Conservation (phyloP, 2,797 vertebrate genomes). For the Leucoraja ocellata region DNA sequence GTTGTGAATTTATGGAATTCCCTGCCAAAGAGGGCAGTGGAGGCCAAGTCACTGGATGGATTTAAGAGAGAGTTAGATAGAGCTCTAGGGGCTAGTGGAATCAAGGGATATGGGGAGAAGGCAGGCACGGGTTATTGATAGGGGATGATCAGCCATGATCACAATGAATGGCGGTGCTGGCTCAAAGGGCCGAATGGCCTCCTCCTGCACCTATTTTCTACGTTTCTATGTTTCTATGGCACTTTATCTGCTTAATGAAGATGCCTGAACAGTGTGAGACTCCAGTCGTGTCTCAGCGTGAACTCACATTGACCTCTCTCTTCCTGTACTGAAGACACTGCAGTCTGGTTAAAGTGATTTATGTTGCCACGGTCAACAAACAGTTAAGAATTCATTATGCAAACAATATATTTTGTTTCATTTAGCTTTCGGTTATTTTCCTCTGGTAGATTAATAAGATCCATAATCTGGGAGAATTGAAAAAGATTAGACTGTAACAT, state of each 20-base stretch:
- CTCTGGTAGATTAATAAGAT: background rate
- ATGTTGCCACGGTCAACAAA: background rate
- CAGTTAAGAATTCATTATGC: background rate
- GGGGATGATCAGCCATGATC: no score
- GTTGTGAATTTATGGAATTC: no score
- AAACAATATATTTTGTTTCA: background rate
- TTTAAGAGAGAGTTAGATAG: no score
- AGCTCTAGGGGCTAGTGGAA: no score
- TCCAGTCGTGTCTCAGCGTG: background rate
- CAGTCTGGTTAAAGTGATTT: background rate
- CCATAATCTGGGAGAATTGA: conserved; percentile 10
- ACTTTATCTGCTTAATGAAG: background rate
- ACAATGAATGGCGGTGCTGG: no score
- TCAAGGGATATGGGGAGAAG: no score
- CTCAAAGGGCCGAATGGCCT: no score
- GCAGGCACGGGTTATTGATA: no score
- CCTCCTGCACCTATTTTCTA: no score
- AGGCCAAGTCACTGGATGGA: no score
- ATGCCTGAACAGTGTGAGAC: background rate
- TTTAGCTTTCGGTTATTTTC: background rate
- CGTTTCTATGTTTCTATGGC: no score
- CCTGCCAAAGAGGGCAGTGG: no score
- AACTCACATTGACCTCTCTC: background rate
- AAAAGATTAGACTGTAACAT: conserved; percentile 13
- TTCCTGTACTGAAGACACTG: background rate